These are phyloP conservation scores for Loris lydekkerianus DNA, from an alignment of 2,797 vertebrate species.

Conservation along the genomic window DNA sequence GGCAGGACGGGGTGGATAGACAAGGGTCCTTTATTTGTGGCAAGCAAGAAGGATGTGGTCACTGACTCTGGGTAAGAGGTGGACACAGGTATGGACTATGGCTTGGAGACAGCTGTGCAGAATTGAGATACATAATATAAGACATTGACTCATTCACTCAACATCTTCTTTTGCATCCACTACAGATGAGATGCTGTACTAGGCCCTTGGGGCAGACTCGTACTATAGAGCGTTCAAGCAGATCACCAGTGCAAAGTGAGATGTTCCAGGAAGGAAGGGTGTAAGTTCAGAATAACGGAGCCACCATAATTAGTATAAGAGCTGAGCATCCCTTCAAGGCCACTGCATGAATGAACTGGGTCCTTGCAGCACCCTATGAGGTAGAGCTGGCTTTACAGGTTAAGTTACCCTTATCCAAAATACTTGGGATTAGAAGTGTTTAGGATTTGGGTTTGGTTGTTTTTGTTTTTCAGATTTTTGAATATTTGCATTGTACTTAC, in stretches of 20 bases:
- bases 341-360: too few species aligned
- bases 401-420: neutral
- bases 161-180: neutral
- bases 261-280: neutral
- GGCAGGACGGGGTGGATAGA: neutral
- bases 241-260: neutral
- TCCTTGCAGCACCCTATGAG: neutral
- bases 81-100: neutral
- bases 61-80: neutral
- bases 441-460: neutral
- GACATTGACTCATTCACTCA: neutral
- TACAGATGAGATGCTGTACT: neutral
- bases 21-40: neutral
- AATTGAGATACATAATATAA: neutral
- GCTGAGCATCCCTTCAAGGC: neutral
- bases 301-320: neutral
- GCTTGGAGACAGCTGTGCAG: neutral
- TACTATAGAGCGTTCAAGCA: neutral
- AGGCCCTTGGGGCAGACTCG: neutral
- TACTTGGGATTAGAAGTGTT: neutral
- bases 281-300: fast-evolving
- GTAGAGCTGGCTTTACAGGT: neutral
- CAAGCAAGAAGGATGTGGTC: neutral
- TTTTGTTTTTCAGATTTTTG: neutral
- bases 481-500: neutral